phyloP scores from a whole-genome alignment of 2,888 invertebrate species.

The Lithophane semibrunnea region DNA sequence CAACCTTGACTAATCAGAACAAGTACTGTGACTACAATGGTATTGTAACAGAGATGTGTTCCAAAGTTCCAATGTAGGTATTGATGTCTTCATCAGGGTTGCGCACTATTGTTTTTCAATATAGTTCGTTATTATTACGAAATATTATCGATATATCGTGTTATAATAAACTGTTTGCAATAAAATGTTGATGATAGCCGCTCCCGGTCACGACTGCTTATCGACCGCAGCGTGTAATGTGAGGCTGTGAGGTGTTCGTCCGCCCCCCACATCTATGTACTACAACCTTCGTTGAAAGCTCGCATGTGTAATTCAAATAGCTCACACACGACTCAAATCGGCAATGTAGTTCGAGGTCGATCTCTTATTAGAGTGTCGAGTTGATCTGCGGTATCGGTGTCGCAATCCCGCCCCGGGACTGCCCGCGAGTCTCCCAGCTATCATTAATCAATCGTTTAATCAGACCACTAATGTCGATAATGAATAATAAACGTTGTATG shows the following conservation, averaged over 20 bases:
- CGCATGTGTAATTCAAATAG: conserved; percentile 76
- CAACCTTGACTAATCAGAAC: conserved; percentile 66
- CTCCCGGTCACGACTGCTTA: conserved; percentile 66
- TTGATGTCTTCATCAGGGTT: conserved; percentile 65
- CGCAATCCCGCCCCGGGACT: conserved; percentile 78
- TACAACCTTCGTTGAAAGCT: conserved; percentile 71
- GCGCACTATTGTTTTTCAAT: conserved; percentile 54
- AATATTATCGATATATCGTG: conserved; percentile 46
- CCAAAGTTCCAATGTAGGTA: conserved; percentile 23
- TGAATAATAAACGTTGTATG: conserved; percentile 41
- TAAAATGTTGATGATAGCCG: conserved; percentile 63
- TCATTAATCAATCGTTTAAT: conserved; percentile 63
- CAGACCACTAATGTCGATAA: conserved; percentile 50
- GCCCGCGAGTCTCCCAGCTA: conserved; percentile 62
- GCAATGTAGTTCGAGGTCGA: conserved; percentile 81
- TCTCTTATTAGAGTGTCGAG: conserved; percentile 71
- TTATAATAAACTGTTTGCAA: conserved; percentile 50
- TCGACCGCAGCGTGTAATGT: conserved; percentile 40
- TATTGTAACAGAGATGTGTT: conserved; percentile 64
- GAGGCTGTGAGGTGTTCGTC: conserved; percentile 41
- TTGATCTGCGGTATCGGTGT: conserved; percentile 78
- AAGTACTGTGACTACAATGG: conserved; percentile 63
- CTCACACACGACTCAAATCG: conserved; percentile 78
- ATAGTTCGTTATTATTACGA: conserved; percentile 37
- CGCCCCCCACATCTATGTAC: conserved; percentile 62